Evolutionary conservation across 2,888 invertebrate genomes (phyloP).

Genomic region (Serrognathus titanus): DNA sequence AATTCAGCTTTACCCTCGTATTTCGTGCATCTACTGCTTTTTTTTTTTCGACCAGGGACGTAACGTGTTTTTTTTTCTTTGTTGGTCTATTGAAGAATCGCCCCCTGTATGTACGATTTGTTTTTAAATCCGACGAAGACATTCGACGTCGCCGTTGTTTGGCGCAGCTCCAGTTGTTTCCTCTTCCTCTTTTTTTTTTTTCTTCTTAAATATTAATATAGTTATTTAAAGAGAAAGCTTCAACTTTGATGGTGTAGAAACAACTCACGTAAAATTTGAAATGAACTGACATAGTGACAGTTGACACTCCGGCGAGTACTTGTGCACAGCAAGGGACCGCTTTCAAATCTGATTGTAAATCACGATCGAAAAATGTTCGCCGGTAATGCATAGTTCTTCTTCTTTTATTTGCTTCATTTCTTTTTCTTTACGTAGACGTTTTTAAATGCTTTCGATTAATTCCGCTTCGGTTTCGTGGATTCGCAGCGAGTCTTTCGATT

Average conservation of each 20-base stretch:
- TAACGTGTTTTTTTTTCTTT: no score
- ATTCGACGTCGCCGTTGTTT: no score
- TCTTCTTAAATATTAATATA: conserved; percentile 16
- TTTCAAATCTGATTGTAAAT: conserved; percentile 22
- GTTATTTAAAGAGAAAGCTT: conserved; percentile 18
- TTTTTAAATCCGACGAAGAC: no score
- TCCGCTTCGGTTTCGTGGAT: no score
- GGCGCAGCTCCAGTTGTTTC: not conserved
- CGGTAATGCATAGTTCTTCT: not conserved
- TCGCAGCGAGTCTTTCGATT: no score
- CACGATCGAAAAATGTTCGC: conserved; percentile 12
- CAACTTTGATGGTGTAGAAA: conserved; percentile 11
- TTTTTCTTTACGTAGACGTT: no score
- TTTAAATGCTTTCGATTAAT: no score
- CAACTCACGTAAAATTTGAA: conserved; percentile 16
- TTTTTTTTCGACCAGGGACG: no score
- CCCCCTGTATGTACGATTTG: no score
- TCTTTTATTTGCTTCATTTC: not conserved
- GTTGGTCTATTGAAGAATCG: no score
- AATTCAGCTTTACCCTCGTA: no score
- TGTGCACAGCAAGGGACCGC: conserved; percentile 17
- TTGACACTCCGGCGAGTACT: conserved; percentile 17
- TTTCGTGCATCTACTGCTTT: no score
- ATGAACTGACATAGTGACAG: conserved; percentile 22
- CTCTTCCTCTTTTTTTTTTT: conserved; percentile 1